Evolutionary conservation across 2,797 vertebrate genomes (phyloP).

Genomic region (Phrynocephalus guinanensis): DNA sequence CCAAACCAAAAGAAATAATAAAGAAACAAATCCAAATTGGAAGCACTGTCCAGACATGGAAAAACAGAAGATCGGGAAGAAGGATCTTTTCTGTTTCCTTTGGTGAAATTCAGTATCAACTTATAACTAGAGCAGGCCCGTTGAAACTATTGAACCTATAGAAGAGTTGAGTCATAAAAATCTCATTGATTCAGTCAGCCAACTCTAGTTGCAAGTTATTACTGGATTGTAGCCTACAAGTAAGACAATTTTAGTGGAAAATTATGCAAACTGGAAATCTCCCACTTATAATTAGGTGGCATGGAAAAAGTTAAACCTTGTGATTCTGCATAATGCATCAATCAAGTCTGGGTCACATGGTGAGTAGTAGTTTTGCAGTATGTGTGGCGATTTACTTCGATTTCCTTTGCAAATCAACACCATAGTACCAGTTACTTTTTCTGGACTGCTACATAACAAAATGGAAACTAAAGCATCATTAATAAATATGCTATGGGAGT

Average conservation of each 20-base stretch:
- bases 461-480: background rate
- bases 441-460: background rate
- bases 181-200: no score
- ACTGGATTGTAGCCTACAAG: no score
- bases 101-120: no score
- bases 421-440: background rate
- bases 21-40: background rate
- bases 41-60: background rate
- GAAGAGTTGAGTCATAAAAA: no score
- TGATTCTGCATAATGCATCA: background rate
- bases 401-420: background rate
- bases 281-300: background rate
- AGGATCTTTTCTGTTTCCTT: background rate
- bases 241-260: background rate
- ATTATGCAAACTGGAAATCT: background rate
- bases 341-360: background rate
- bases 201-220: no score
- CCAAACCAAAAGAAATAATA: background rate
- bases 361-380: slow-evolving; percentile 18
- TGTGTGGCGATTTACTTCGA: slow-evolving; percentile 25
- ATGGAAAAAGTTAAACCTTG: background rate
- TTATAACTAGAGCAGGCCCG: no score
- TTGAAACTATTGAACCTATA: no score
- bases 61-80: background rate
- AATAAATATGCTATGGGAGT: background rate